These are phyloP conservation scores for Nysson spinosus DNA, from an alignment of 2,888 invertebrate species.

Conservation along the genomic window DNA sequence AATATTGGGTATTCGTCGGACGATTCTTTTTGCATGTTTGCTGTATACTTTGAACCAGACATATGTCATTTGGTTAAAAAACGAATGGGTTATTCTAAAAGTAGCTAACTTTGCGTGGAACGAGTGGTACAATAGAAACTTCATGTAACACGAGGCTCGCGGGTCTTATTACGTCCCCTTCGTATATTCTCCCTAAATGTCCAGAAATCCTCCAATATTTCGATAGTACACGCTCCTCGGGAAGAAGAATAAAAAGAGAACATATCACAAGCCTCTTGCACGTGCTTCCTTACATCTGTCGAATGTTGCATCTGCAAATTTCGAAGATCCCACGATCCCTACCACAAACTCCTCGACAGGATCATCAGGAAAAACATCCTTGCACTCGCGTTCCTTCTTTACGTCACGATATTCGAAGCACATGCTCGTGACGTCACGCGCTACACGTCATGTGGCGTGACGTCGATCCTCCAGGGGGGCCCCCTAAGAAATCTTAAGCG, in stretches of 20 bases:
- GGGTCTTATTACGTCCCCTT: slow-evolving; percentile 6
- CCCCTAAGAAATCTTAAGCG: slow-evolving; percentile 54
- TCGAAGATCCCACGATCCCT: slow-evolving; percentile 56
- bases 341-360: slow-evolving; percentile 18
- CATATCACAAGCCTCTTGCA: slow-evolving; percentile 1
- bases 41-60: too few relatives aligned
- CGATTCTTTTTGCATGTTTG: too few relatives aligned
- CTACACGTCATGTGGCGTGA: slow-evolving; percentile 70
- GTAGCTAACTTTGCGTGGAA: too few relatives aligned
- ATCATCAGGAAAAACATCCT: slow-evolving; percentile 29
- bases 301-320: slow-evolving; percentile 49
- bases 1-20: too few relatives aligned
- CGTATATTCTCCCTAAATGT: not conserved
- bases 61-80: too few relatives aligned
- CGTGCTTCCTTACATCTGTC: slow-evolving; percentile 54
- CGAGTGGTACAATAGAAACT: too few relatives aligned
- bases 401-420: slow-evolving; percentile 60
- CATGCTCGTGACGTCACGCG: slow-evolving; percentile 69
- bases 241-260: not conserved
- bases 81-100: too few relatives aligned
- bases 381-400: slow-evolving; percentile 43
- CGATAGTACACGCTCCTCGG: slow-evolving; percentile 17
- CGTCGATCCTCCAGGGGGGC: slow-evolving; percentile 56
- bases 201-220: slow-evolving; percentile 32
- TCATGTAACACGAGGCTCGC: not conserved